phyloP scores from a whole-genome alignment of 2,888 invertebrate genomes.

The Omphaloscelis lunosa region DNA sequence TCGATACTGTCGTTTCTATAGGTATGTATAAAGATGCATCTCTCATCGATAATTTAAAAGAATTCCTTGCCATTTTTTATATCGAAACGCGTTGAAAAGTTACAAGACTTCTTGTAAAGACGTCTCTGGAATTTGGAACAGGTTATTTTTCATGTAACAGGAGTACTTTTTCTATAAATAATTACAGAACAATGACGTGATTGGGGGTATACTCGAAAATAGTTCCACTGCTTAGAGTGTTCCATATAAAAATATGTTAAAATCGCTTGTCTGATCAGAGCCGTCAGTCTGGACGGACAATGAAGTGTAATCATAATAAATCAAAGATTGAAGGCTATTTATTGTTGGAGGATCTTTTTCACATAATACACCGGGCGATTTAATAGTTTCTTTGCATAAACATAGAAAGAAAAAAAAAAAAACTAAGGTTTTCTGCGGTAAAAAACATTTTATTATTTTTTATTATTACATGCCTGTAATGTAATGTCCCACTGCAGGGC shows the following conservation, averaged over 20 bases:
- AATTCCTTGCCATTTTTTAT: conserved; percentile 73
- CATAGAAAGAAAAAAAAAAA: background rate
- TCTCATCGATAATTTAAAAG: conserved; percentile 14
- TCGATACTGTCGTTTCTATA: conserved; percentile 84
- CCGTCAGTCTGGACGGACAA: conserved; percentile 36
- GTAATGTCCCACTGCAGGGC: background rate
- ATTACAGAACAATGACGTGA: conserved; percentile 58
- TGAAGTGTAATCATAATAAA: conserved; percentile 55
- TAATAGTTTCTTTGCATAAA: background rate
- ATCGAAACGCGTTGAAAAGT: conserved; percentile 16
- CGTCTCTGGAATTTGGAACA: conserved; percentile 59
- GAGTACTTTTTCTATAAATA: conserved; percentile 44
- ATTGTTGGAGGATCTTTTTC: conserved; percentile 14
- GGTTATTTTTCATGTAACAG: conserved; percentile 49
- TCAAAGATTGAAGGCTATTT: conserved; percentile 14
- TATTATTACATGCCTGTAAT: no score
- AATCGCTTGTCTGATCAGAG: conserved; percentile 36
- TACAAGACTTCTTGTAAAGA: conserved; percentile 48
- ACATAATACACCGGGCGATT: background rate
- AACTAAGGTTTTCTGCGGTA: background rate
- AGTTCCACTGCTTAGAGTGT: conserved; percentile 42
- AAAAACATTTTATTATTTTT: background rate
- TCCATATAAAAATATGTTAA: conserved; percentile 29
- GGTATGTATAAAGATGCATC: conserved; percentile 74
- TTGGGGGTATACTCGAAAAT: conserved; percentile 42